Conservation (phyloP, 2,888 invertebrate species). For the Perithous albicinctus region DNA sequence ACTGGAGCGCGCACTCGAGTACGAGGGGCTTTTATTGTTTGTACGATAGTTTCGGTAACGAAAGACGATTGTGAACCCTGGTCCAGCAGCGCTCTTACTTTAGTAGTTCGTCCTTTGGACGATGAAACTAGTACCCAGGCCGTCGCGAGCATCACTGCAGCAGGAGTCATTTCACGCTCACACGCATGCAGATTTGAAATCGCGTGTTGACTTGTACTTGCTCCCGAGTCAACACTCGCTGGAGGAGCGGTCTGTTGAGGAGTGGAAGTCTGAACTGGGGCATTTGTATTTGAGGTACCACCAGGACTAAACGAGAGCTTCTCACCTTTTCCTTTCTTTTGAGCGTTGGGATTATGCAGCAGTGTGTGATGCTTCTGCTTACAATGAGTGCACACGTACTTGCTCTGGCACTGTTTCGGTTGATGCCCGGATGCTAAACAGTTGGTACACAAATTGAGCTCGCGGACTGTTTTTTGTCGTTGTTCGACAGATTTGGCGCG, state of each 20-base stretch:
- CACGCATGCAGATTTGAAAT: background rate
- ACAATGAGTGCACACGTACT: conserved; percentile 41
- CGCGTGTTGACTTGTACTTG: conserved; percentile 23
- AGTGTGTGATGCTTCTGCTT: conserved; percentile 37
- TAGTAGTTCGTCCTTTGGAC: conserved; percentile 20
- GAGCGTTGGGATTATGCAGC: conserved; percentile 24
- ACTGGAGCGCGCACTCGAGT: conserved; percentile 47
- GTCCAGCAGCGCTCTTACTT: conserved; percentile 63
- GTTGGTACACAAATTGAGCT: conserved; percentile 16
- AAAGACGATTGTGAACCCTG: conserved; percentile 67
- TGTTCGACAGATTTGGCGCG: conserved; percentile 25
- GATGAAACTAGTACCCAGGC: conserved; percentile 50
- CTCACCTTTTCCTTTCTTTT: conserved; percentile 29
- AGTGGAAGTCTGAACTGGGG: no score
- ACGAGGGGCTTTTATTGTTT: conserved; percentile 48
- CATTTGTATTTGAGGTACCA: background rate
- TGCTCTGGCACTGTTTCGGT: conserved; percentile 37
- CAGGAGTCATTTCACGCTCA: background rate
- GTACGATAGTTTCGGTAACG: conserved; percentile 59
- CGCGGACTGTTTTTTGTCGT: conserved; percentile 10
- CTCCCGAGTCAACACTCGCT: background rate
- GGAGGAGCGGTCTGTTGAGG: background rate
- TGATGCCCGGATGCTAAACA: conserved; percentile 27
- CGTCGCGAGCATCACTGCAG: conserved; percentile 55
- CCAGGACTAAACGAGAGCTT: conserved; percentile 10